Conservation (phyloP, 1,140 invertebrate genomes). For the Lepidurus arcticus region DNA sequence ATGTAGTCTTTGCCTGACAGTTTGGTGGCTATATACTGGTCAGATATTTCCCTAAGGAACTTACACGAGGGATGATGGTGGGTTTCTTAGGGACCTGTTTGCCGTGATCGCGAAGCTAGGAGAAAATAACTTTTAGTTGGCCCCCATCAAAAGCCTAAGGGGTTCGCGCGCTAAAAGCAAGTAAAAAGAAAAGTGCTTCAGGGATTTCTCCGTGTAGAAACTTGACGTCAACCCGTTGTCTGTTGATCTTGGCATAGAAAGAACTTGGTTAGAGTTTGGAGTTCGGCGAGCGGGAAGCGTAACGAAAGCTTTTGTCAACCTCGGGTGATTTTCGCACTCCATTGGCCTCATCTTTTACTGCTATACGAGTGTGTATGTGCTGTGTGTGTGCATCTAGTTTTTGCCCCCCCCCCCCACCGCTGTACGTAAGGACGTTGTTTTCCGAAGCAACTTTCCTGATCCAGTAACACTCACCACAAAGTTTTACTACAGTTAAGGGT, state of each 20-base stretch:
- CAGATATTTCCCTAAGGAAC: not conserved
- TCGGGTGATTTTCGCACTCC: conserved; percentile 18
- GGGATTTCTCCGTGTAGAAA: not conserved
- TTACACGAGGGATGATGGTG: not conserved
- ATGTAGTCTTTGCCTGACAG: not conserved
- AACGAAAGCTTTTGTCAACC: conserved; percentile 17
- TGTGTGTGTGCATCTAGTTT: not conserved
- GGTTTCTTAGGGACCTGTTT: not conserved
- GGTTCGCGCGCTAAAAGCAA: no score
- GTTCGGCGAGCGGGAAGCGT: not conserved
- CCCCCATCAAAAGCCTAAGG: no score
- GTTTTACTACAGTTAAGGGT: not conserved
- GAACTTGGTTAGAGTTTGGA: not conserved
- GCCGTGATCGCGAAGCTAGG: not conserved
- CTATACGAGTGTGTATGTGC: not conserved
- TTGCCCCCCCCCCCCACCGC: not conserved
- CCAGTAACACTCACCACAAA: not conserved
- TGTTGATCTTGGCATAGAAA: no score
- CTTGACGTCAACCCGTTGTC: no score
- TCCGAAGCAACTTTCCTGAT: not conserved
- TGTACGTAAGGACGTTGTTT: not conserved
- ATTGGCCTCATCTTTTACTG: not conserved
- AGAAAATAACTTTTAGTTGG: not conserved
- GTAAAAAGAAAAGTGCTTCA: not conserved
- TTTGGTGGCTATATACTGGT: not conserved